Base-by-base conservation (phyloP, 2,797 vertebrate genomes). In the Gymnothorax reevesii region DNA sequence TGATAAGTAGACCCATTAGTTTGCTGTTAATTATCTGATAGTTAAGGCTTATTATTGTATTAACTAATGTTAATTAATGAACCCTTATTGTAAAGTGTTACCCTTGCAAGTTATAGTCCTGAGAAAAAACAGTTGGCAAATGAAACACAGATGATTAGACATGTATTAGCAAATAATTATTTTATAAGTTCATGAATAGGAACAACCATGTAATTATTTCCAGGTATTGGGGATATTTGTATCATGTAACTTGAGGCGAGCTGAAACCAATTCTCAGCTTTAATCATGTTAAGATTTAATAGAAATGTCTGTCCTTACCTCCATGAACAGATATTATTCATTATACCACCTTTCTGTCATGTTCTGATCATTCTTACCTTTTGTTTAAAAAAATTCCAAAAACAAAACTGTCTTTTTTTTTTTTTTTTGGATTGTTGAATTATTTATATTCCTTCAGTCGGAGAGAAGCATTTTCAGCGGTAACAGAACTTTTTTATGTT, bases 361-460 rank as follows among this genome's bases (percentile, higher is more conserved):
- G 73, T 77, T 49, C 73, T 49, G 71, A 8, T 77, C 20, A 3
- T 49, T 12, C 0, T 77, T 17, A 4, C 73, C 73, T 77, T 49
- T 49, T 49, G 73, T 77, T 77, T 6, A 49, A 77, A 7, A 77
- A 52, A 15, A 49, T 25, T 27, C 33, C 7, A 52, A 77, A 71
- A 77, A 77, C 33, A 49, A 77, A 77, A 77, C 33, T 49, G 73
- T 77, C 42, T 77, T 80, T 20, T 55, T 80, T 42, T 7, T 52
- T 77, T 80, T 20, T 55, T 80, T 42, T 7, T 52, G 52, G 20
- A 54, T 49, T 9, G 42, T 12, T 80, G 49, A 80, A 55, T 55
- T 54, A 80, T 55, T 80, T 55, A 80, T 80, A n/a, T 7, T 77
- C 15, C 42, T 73, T 77, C 73, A 75, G 71, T 75, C 27, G 27